Base-by-base conservation (phyloP, 37 sponge, comb jelly and placozoan genomes). In the Hexactinellida sp. region DNA sequence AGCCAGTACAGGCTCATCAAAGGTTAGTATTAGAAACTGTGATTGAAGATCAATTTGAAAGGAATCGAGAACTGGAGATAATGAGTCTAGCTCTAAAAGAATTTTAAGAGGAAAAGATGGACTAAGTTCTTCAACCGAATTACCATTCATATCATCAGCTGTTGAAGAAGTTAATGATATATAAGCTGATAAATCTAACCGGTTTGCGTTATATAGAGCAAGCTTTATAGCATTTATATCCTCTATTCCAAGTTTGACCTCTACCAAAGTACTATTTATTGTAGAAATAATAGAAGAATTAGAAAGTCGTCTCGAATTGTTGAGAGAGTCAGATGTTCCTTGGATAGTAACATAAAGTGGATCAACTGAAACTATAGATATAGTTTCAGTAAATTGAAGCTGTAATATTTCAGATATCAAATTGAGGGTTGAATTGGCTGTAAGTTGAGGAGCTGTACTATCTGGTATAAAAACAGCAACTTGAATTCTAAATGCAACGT, bases 301-400 rank as follows among this genome's bases (percentile, higher is more conserved):
- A 54, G 36, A 10, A 55, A 55, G 54, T 51, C 19, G 47, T 54
- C 37, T 32, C 36, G 86, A 55, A 55, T 85, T 38, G 39, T 24
- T 37, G 25, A 23, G 25, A 25, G 37, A 34, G 19, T 21, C 38
- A 3, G 39, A n/a, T 28, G 3, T 23, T 28, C 76, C 76, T 5
- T 21, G 92, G 10, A 95, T 82, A 0, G 89, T 86, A 37, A 93
- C 39, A 16, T 82, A 83, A 76, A 87, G 55, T 0, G 88, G 39
- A 63, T 89, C 82, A 84, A 95, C 87, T 10, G 92, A 88, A 25
- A 54, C 32, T 28, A 85, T 84, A 90, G 90, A 90, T 0, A 95
- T 85, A 9, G 93, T 91, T 84, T 95, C 95, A 24, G 95, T 86
- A 85, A 95, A 95, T 0, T 91, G 92, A 0, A 95, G 37, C 39